These are phyloP conservation scores for Nowickia ferox DNA, from an alignment of 2,888 invertebrate species.

Conservation along the genomic window DNA sequence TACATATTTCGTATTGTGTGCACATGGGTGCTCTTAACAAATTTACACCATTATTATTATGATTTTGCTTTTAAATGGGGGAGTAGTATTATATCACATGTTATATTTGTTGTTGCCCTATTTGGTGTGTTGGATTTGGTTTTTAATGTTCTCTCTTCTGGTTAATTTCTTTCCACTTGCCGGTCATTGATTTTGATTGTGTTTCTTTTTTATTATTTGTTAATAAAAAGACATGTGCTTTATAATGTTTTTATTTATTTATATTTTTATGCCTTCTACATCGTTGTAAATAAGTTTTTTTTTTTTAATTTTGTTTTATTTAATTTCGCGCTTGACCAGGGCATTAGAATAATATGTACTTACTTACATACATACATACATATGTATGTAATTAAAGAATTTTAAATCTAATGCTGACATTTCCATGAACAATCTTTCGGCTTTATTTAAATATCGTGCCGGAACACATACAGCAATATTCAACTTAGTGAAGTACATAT, in stretches of 20 bases:
- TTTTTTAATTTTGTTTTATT: conserved; percentile 12
- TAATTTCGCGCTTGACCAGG: conserved; percentile 5
- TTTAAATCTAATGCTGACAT: too few relatives aligned
- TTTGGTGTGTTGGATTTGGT: conserved; percentile 19
- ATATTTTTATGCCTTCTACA: conserved; percentile 13
- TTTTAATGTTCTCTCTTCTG: conserved; percentile 19
- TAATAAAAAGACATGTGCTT: conserved; percentile 39
- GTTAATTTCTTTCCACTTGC: conserved; percentile 39
- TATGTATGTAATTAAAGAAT: too few relatives aligned
- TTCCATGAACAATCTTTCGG: too few relatives aligned
- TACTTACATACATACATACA: too few relatives aligned
- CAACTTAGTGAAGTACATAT: too few relatives aligned
- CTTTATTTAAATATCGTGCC: too few relatives aligned
- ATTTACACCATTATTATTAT: conserved; percentile 33
- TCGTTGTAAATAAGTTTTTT: background rate
- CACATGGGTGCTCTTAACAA: conserved; percentile 39
- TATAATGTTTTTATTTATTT: conserved; percentile 8
- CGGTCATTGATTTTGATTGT: conserved; percentile 63
- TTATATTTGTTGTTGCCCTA: conserved; percentile 18
- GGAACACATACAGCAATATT: too few relatives aligned
- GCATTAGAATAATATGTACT: background rate
- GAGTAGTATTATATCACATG: conserved; percentile 44
- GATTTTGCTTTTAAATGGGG: conserved; percentile 47
- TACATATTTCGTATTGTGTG: conserved; percentile 19
- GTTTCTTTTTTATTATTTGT: conserved; percentile 13